Evolutionary conservation across 1,140 invertebrate species (phyloP).

Genomic region (Eriocheir sinensis): DNA sequence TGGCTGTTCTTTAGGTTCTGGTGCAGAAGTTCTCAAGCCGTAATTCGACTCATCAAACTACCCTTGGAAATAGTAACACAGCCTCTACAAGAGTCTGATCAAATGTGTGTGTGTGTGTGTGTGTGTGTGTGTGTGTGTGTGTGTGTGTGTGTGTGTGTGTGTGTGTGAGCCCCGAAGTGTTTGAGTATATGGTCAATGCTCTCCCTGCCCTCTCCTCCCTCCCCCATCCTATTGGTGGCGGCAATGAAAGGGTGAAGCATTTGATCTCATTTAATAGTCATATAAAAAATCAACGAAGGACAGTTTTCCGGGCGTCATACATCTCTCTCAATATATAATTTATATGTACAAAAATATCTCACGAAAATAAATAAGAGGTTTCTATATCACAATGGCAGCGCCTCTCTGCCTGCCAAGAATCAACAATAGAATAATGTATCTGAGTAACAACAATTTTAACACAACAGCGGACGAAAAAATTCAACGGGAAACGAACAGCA

Average conservation of each 20-base stretch:
- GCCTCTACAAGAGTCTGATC: too few species aligned
- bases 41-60: too few species aligned
- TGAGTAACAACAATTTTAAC: not conserved
- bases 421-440: not conserved
- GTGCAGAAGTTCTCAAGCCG: too few species aligned
- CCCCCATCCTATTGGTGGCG: not conserved
- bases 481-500: not conserved
- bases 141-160: constrained; percentile 39
- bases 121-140: constrained; percentile 24
- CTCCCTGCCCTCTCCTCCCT: not conserved
- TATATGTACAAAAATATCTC: not conserved
- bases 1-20: too few species aligned
- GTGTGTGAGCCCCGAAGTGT: not conserved
- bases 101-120: not conserved
- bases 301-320: not conserved
- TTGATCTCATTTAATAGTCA: not conserved
- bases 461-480: not conserved
- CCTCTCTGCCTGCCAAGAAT: not conserved
- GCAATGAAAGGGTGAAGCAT: not conserved
- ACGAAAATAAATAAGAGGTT: not conserved
- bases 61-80: too few species aligned
- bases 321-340: not conserved
- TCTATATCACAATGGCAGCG: constrained; percentile 6
- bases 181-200: not conserved
- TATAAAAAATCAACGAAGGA: constrained; percentile 9